phyloP scores from a whole-genome alignment of 2,113 vertebrate species.

The Sterna hirundo region DNA sequence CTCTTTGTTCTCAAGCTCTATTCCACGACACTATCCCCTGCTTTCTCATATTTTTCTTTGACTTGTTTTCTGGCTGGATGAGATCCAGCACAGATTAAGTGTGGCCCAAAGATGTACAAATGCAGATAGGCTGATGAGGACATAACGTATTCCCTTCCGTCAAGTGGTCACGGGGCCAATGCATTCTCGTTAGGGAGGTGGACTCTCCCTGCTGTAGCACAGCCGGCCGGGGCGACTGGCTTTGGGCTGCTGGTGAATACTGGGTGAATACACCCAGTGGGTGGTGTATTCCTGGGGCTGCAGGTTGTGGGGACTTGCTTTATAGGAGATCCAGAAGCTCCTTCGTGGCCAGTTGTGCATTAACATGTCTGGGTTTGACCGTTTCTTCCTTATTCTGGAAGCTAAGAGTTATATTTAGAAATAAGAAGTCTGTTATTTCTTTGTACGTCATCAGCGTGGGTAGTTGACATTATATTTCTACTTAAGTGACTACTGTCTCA shows the following conservation, averaged over 20 bases:
- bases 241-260: neutral
- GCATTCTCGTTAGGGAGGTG: neutral
- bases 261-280: neutral
- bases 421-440: neutral
- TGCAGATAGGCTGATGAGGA: neutral
- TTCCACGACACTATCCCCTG: neutral
- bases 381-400: neutral
- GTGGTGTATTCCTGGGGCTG: neutral
- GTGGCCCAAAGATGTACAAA: neutral
- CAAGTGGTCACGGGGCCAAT: neutral
- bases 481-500: neutral
- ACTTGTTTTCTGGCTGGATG: neutral
- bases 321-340: neutral
- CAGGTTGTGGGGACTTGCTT: neutral
- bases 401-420: neutral
- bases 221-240: neutral
- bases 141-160: neutral
- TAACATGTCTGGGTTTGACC: accelerated
- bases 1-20: neutral
- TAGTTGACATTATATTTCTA: neutral
- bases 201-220: neutral
- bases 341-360: neutral
- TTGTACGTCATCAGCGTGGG: neutral
- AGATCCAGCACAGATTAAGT: neutral
- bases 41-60: neutral